Conservation (phyloP, 2,113 vertebrate genomes). For the Daphoenositta chrysoptera region DNA sequence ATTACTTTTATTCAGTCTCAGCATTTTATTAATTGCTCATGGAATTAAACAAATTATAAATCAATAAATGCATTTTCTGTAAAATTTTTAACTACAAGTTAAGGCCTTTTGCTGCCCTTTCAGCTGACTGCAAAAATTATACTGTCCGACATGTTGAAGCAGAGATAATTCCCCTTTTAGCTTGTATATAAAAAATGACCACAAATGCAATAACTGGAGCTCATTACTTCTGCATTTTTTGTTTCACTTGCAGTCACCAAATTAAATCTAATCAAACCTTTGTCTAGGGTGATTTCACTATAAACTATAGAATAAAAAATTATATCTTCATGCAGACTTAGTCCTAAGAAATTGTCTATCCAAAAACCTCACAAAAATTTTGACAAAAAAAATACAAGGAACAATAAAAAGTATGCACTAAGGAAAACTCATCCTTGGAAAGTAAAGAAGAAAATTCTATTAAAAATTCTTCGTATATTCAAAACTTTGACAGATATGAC, state of each 20-base stretch:
- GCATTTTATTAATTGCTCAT: neutral
- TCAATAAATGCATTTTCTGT: neutral
- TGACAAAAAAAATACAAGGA: neutral
- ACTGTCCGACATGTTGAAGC: neutral
- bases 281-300: neutral
- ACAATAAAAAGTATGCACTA: neutral
- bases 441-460: neutral
- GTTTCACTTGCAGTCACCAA: neutral
- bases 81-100: neutral
- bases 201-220: neutral
- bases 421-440: neutral
- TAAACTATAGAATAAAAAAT: neutral
- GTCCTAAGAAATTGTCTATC: neutral
- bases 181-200: neutral
- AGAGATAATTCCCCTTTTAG: neutral
- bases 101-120: constrained; percentile 3
- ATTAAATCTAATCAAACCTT: neutral
- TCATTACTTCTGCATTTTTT: neutral
- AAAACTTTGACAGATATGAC: neutral
- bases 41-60: neutral
- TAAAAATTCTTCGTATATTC: neutral
- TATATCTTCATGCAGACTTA: neutral
- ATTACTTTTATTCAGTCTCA: neutral
- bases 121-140: constrained; percentile 3
- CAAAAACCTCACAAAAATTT: neutral